Evolutionary conservation across 2,797 vertebrate species (phyloP).

Genomic region (Poecilia picta): DNA sequence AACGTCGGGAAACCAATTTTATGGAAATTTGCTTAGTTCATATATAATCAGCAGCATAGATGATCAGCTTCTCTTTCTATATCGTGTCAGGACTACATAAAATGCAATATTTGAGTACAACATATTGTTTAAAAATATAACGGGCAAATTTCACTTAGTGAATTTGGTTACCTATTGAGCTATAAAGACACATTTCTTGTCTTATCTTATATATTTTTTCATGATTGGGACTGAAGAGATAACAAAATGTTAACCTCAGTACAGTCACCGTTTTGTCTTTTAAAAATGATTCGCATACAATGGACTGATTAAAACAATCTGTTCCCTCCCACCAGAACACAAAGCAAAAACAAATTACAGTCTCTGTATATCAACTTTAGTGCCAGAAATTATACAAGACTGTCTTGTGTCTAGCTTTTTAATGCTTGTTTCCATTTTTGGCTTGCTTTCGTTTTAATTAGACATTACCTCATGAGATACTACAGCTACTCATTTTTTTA

Average conservation of each 20-base stretch:
- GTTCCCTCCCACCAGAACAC: background rate
- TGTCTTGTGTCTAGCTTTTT: background rate
- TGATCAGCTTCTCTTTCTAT: background rate
- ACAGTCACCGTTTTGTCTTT: background rate
- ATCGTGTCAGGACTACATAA: background rate
- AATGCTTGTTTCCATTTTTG: background rate
- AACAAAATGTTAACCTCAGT: background rate
- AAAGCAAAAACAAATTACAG: background rate
- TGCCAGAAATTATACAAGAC: background rate
- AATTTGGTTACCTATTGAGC: background rate
- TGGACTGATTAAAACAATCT: background rate
- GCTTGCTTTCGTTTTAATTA: background rate
- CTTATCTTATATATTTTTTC: background rate
- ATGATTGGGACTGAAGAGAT: background rate
- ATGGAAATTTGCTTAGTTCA: background rate
- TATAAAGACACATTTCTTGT: background rate
- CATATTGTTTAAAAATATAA: background rate
- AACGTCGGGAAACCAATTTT: background rate
- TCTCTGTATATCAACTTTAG: background rate
- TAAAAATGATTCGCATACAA: background rate
- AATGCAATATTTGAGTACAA: background rate
- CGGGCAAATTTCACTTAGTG: background rate
- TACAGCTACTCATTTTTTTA: background rate
- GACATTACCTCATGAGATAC: background rate
- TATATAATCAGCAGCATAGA: background rate